Evolutionary conservation across 2,797 vertebrate genomes (phyloP).

Genomic region (Ficedula albicollis): DNA sequence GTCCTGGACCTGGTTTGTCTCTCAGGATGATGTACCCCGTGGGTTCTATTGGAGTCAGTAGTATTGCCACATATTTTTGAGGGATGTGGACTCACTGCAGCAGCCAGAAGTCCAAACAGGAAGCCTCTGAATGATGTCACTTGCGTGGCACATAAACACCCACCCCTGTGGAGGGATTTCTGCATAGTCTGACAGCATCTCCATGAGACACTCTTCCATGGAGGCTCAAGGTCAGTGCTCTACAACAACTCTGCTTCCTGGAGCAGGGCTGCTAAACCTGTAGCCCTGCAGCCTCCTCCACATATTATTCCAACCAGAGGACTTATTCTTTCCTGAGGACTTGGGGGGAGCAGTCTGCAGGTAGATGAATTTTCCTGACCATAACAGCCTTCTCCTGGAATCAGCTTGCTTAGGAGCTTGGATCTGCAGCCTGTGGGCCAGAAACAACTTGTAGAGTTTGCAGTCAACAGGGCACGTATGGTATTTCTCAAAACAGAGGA

Average conservation of each 20-base stretch:
- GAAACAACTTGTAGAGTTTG: background rate
- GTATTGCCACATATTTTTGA: background rate
- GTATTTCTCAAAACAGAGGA: background rate
- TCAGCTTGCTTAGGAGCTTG: background rate
- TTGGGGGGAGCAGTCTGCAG: background rate
- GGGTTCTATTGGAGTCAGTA: background rate
- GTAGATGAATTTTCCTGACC: background rate
- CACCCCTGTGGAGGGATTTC: background rate
- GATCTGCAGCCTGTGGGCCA: background rate
- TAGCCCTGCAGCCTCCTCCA: background rate
- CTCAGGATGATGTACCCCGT: background rate
- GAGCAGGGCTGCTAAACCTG: background rate
- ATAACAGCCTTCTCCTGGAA: background rate
- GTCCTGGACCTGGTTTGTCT: background rate
- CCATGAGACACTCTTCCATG: background rate
- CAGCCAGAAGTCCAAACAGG: background rate
- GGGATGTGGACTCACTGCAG: background rate
- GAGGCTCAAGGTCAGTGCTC: background rate
- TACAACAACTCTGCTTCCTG: background rate
- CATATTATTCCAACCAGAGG: accelerated
- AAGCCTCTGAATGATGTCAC: background rate
- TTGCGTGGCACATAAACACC: background rate
- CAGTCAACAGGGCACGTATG: background rate
- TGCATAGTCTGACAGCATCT: background rate
- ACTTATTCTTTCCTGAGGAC: background rate